Evolutionary conservation across 2,113 vertebrate species (phyloP).

Genomic region (Eptatretus burgeri): DNA sequence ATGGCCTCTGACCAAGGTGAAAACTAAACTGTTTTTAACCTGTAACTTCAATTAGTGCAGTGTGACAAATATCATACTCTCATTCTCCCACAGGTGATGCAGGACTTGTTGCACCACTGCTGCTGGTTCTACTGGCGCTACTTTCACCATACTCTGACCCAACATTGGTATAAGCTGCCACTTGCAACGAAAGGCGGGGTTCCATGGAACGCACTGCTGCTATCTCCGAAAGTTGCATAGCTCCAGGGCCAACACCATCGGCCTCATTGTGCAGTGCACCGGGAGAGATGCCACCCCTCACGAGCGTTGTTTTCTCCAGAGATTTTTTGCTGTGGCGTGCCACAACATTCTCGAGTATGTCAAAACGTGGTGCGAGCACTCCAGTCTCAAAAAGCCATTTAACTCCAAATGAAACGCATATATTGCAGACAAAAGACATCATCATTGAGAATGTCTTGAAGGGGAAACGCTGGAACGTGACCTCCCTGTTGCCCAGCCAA

Average conservation of each 20-base stretch:
- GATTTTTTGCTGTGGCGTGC: constrained; percentile 71
- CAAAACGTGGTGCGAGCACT: constrained; percentile 50
- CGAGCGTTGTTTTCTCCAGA: constrained; percentile 78
- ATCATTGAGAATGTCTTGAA: constrained; percentile 71
- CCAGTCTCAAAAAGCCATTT: constrained; percentile 87
- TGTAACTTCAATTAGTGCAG: no score
- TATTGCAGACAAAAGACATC: constrained; percentile 49
- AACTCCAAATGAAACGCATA: constrained; percentile 40
- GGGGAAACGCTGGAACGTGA: constrained; percentile 51
- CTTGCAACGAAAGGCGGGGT: no score
- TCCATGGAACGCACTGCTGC: no score
- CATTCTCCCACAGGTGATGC: no score
- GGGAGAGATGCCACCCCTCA: constrained; percentile 28
- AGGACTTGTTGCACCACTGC: no score
- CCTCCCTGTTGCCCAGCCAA: constrained; percentile 15
- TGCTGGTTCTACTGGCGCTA: no score
- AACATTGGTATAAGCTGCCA: no score
- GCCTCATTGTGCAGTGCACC: not conserved
- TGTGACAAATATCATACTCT: no score
- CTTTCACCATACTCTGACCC: no score
- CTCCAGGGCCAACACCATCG: not conserved
- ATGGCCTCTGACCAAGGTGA: no score
- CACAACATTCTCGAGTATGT: constrained; percentile 65
- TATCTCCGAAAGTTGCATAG: no score
- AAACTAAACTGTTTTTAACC: no score